Base-by-base conservation (phyloP, 2,888 invertebrate species). In the Selenia dentaria region DNA sequence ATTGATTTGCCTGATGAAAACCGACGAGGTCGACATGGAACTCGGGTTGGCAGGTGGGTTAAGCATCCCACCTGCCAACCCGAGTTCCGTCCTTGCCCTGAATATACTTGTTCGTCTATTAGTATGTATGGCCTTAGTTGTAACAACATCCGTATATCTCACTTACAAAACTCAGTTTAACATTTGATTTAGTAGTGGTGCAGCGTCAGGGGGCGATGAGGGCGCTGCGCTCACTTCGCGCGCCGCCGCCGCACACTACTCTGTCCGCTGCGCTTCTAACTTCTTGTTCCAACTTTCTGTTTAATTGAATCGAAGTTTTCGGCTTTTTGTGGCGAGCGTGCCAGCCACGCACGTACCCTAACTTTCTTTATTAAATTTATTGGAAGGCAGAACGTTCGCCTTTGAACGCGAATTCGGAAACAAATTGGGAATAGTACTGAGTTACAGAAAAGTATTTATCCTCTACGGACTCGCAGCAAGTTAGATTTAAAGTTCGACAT, bases 311-410 rank as follows among this genome's bases (percentile, higher is more conserved):
- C 83, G 84, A 86, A 88, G 87, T 87, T 87, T 86, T 87, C 83
- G 84, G 88, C 85, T 89, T 89, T 88, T 88, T 89, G 89, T 77
- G 89, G 88, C 80, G 75, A 84, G 83, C 83, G 37, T 81, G 79
- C 83, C 83, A 83, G 79, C 84, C 86, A 88, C 86, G 89, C 86
- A 89, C 88, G 88, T 82, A 81, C 77, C 74, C 77, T 82, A 89
- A 90, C 82, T 89, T 90, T 88, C 85, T 84, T 88, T 90, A 90
- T 90, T 89, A 89, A 88, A 90, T 89, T 22, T 89, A 90, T 90
- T 86, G 85, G 83, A 79, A 85, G 86, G 86, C 79, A 80, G 87
- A 84, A 83, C 82, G 82, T 83, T 86, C 83, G 80, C 81, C 83
- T 89, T 89, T 86, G 86, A 85, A 82, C 79, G 77, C 70, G 81